A percentile compares a stretch with the other conserved stretches of the same genome.
phyloP scores from a whole-genome alignment of 2,888 invertebrate genomes.

The Escarpia spicata region DNA sequence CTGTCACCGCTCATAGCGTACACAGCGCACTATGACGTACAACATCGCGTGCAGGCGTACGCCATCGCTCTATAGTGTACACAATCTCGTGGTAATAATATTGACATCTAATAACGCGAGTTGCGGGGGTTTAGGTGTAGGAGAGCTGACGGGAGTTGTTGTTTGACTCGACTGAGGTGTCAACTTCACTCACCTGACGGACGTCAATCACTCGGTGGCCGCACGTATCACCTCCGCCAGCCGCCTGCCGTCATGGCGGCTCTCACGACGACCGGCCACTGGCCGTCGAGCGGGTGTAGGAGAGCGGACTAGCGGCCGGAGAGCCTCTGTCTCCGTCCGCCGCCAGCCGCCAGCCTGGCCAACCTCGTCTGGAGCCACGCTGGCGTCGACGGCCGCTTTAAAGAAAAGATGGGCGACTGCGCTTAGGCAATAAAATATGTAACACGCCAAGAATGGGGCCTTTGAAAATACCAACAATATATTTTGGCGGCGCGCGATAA shows the following conservation, averaged over 20 bases:
- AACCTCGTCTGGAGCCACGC: not conserved
- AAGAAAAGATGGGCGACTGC: slow-evolving; percentile 36
- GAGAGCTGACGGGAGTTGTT: not conserved
- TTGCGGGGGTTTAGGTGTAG: not conserved
- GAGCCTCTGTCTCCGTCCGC: not conserved
- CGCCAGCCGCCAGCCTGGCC: not conserved
- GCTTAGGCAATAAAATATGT: slow-evolving; percentile 54
- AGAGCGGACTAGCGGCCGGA: not conserved
- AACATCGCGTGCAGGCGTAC: too few species aligned
- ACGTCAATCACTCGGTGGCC: not conserved
- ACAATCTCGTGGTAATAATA: too few species aligned
- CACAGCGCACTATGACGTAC: too few species aligned
- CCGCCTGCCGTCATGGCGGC: not conserved
- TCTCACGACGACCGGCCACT: not conserved
- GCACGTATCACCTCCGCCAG: not conserved
- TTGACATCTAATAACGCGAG: not conserved
- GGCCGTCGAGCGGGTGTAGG: too few species aligned
- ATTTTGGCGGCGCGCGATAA: slow-evolving; percentile 55
- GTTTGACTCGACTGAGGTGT: not conserved
- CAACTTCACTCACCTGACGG: not conserved
- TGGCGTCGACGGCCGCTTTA: not conserved
- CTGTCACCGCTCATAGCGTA: not conserved
- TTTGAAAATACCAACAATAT: slow-evolving; percentile 60
- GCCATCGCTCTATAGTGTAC: too few species aligned
- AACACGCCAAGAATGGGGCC: slow-evolving; percentile 56